Conservation (phyloP, 2,797 vertebrate species). For the Martes flavigula region DNA sequence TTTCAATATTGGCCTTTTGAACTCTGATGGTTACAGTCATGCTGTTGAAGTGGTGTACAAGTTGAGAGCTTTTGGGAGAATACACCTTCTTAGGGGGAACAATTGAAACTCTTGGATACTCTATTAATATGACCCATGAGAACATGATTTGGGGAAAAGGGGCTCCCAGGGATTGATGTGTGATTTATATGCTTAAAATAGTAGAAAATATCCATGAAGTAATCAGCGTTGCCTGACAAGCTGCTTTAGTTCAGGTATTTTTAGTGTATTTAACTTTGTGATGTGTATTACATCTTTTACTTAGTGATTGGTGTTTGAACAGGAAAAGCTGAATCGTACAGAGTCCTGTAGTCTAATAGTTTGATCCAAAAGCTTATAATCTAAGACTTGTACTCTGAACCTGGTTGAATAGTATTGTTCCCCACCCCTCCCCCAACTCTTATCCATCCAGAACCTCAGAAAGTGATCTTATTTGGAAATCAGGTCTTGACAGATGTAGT, state of each 20-base stretch:
- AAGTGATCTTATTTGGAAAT: constrained; percentile 8
- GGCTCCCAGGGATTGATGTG: not conserved
- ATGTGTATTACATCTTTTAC: not conserved
- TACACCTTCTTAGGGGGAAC: not conserved
- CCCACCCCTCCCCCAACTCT: not conserved
- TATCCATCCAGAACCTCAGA: not conserved
- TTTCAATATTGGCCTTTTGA: not conserved
- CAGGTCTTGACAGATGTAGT: not conserved
- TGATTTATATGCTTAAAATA: constrained; percentile 24
- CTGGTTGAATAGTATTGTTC: not conserved
- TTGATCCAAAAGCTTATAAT: not conserved
- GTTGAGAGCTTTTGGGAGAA: not conserved
- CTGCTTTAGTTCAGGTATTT: constrained; percentile 18
- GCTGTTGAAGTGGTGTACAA: not conserved
- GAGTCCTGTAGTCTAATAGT: not conserved
- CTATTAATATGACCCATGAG: not conserved
- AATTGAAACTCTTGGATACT: not conserved
- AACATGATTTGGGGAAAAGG: not conserved
- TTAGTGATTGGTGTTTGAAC: not conserved
- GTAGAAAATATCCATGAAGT: not conserved
- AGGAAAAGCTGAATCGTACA: not conserved
- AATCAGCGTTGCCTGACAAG: not conserved
- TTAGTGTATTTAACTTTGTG: constrained; percentile 1
- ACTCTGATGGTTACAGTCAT: not conserved
- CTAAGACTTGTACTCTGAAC: not conserved